A percentile compares a stretch with the other conserved stretches of the same genome.
Evolutionary conservation across 2,113 vertebrate species (phyloP).

Genomic region (Tenrec ecaudatus): DNA sequence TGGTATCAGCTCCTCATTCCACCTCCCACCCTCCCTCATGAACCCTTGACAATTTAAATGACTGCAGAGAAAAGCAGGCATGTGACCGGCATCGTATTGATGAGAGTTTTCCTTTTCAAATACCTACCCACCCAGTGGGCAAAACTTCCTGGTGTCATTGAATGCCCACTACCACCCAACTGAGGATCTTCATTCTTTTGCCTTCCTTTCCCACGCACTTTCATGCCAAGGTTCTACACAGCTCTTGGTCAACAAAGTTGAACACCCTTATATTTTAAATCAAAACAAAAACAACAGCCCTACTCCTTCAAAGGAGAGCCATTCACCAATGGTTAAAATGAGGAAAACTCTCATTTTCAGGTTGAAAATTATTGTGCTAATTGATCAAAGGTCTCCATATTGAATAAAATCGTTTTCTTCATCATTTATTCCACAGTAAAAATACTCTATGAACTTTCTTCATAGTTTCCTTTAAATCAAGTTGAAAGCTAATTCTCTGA

Average conservation of each 20-base stretch:
- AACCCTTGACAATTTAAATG: not conserved
- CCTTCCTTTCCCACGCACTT: not conserved
- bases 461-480: not conserved
- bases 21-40: too few species aligned
- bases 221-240: not conserved
- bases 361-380: conserved; percentile 36
- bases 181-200: not conserved
- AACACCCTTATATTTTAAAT: not conserved
- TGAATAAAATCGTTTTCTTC: conserved; percentile 56
- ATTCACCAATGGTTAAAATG: conserved; percentile 2
- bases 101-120: not conserved
- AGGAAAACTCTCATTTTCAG: conserved; percentile 62
- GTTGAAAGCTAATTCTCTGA: conserved; percentile 59
- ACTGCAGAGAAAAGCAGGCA: not conserved
- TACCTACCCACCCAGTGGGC: not conserved
- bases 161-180: not conserved
- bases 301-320: not conserved
- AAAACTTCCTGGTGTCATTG: not conserved
- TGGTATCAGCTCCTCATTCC: too few species aligned
- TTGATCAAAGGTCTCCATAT: conserved; percentile 23
- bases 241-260: not conserved
- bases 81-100: not conserved
- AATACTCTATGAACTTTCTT: conserved; percentile 59
- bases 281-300: not conserved
- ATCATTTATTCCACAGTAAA: not conserved